Evolutionary conservation across 2,797 vertebrate genomes (phyloP).

Genomic region (Scyliorhinus canicula): DNA sequence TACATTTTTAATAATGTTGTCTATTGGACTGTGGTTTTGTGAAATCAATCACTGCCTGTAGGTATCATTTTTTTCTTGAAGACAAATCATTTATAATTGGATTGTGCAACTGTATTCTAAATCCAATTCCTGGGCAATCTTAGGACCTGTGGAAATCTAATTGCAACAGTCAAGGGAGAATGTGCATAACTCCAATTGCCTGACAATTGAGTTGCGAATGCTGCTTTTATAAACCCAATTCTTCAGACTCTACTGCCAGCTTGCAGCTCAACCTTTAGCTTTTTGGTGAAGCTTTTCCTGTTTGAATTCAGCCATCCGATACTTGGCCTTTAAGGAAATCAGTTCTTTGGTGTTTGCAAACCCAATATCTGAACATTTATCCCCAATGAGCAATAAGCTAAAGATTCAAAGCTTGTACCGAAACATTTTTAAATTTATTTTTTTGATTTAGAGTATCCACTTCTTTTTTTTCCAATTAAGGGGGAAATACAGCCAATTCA

Average conservation of each 20-base stretch:
- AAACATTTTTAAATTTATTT: too few species aligned
- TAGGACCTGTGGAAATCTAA: neutral
- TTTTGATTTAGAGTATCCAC: too few species aligned
- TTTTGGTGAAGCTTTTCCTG: neutral
- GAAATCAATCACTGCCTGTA: neutral
- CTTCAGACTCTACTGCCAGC: neutral
- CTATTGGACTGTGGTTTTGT: neutral
- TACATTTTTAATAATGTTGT: neutral
- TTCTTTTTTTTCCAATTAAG: too few species aligned
- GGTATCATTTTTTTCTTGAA: neutral
- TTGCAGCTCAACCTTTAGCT: neutral
- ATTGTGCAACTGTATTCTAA: neutral
- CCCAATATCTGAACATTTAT: neutral
- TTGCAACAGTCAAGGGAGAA: neutral
- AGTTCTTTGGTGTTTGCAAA: neutral
- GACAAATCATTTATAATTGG: conserved; percentile 14
- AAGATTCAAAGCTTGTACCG: neutral
- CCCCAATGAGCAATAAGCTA: neutral
- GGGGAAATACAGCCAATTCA: too few species aligned
- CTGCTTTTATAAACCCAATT: conserved; percentile 1
- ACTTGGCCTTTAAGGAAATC: neutral
- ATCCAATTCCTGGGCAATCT: neutral
- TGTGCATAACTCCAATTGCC: neutral
- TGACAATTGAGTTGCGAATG: neutral
- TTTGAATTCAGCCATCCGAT: neutral